These are phyloP conservation scores for Arvicanthis niloticus DNA, from an alignment of 2,113 vertebrate genomes.

Conservation along the genomic window DNA sequence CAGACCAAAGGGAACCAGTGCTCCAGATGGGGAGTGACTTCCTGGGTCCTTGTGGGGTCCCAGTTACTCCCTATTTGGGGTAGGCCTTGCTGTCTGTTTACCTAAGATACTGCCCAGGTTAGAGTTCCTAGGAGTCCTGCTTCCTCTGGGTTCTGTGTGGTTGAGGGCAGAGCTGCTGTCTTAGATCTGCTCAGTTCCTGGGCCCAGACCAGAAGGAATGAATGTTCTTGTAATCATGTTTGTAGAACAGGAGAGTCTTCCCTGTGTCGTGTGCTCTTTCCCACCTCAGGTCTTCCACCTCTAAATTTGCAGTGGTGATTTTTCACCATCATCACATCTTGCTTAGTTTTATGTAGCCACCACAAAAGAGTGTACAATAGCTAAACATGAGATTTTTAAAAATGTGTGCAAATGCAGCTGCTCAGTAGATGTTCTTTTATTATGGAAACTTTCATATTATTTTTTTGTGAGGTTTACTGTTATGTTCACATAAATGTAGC, in stretches of 20 bases:
- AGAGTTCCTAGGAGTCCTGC: no score
- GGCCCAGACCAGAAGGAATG: no score
- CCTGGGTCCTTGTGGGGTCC: no score
- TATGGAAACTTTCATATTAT: not conserved
- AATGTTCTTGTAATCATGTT: not conserved
- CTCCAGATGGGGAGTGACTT: no score
- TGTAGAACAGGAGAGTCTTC: not conserved
- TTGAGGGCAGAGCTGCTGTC: no score
- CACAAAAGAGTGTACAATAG: not conserved
- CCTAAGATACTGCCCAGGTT: no score
- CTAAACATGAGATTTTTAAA: not conserved
- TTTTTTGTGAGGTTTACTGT: not conserved
- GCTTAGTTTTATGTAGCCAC: not conserved
- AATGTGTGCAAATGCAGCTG: not conserved
- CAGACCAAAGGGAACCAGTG: no score
- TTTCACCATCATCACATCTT: not conserved
- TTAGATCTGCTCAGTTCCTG: no score
- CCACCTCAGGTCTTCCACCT: not conserved
- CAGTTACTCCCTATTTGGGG: no score
- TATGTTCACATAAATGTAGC: not conserved
- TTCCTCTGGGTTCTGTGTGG: no score
- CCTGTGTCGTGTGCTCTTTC: no score
- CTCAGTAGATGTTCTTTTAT: not conserved
- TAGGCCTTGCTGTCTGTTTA: no score
- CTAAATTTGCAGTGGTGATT: not conserved